Evolutionary conservation across 2,113 vertebrate species (phyloP).

Genomic region (Rissa tridactyla): DNA sequence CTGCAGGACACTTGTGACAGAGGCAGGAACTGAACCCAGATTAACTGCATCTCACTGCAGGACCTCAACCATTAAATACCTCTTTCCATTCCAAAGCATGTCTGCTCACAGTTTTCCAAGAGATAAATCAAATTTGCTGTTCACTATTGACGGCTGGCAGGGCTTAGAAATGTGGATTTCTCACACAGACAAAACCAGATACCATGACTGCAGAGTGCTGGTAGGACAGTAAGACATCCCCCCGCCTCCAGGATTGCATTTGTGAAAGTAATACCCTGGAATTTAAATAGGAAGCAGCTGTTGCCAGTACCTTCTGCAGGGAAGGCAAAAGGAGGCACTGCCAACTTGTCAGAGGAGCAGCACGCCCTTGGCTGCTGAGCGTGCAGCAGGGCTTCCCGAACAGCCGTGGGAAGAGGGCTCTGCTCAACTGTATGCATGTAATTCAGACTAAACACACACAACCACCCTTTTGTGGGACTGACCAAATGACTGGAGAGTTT

Average conservation of each 20-base stretch:
- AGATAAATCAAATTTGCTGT: neutral
- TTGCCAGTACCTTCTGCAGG: neutral
- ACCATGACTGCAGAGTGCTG: neutral
- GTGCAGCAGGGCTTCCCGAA: neutral
- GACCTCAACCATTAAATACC: neutral
- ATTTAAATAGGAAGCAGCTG: constrained; percentile 14
- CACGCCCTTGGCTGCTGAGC: neutral
- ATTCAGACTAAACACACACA: constrained; percentile 11
- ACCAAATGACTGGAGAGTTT: neutral
- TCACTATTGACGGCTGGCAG: neutral
- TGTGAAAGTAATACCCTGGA: neutral
- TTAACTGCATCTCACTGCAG: neutral
- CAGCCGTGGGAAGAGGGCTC: neutral
- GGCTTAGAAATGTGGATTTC: neutral
- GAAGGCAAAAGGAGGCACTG: neutral
- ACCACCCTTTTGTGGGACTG: neutral
- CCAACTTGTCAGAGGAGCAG: neutral
- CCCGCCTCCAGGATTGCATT: neutral
- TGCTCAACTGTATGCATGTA: constrained; percentile 2
- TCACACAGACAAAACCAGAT: neutral
- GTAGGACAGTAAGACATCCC: neutral
- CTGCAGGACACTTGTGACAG: neutral
- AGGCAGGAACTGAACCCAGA: neutral
- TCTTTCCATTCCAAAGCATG: neutral
- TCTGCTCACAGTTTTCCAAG: neutral